These are phyloP conservation scores for Atta colombica DNA, from an alignment of 1,140 invertebrate species.

Conservation along the genomic window DNA sequence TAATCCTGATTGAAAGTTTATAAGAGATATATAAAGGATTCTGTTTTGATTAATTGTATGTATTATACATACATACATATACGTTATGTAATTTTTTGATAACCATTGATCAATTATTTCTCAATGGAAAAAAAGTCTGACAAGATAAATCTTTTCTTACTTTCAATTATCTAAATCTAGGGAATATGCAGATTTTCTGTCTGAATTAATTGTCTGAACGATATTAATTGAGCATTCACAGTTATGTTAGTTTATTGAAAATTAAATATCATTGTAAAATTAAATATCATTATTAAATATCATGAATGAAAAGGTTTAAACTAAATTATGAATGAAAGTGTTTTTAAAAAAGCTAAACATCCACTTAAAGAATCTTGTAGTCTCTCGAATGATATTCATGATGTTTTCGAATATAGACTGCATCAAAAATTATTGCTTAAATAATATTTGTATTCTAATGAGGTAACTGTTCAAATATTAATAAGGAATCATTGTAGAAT, in stretches of 20 bases:
- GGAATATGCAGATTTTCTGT: not conserved
- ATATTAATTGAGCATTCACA: not conserved
- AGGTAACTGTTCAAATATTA: constrained; percentile 20
- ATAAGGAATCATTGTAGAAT: not conserved
- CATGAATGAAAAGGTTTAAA: not conserved
- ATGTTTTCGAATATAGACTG: not conserved
- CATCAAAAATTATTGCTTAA: constrained; percentile 5
- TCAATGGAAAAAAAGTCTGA: not conserved
- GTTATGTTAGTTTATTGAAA: not conserved
- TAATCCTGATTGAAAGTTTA: constrained; percentile 1
- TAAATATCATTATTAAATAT: constrained; percentile 18
- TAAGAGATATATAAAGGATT: not conserved
- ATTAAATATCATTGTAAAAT: constrained; percentile 4
- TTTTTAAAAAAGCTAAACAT: not conserved
- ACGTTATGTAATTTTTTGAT: constrained; percentile 1
- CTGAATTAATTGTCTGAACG: not conserved
- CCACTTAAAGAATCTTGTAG: not conserved
- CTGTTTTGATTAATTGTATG: not conserved
- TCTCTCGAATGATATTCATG: not conserved
- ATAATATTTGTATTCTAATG: constrained; percentile 14
- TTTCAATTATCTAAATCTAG: not conserved
- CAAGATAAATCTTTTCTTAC: not conserved
- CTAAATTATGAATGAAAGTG: too few relatives aligned
- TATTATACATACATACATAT: not conserved
- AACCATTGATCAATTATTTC: not conserved